phyloP scores from a whole-genome alignment of 2,797 vertebrate genomes.

The Anabas testudineus region DNA sequence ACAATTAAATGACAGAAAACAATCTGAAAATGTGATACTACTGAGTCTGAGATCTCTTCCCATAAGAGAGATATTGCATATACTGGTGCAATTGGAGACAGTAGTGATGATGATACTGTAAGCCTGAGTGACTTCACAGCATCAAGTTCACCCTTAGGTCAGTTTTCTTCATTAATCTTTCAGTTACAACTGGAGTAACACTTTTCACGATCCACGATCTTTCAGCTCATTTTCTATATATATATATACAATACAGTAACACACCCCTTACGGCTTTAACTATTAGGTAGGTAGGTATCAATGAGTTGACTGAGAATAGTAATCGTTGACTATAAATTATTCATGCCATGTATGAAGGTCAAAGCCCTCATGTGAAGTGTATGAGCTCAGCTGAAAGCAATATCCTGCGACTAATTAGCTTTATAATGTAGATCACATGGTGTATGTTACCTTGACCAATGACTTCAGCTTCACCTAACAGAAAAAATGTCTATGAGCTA shows the following conservation, averaged over 20 bases:
- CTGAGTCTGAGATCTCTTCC: not conserved
- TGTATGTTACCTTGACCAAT: not conserved
- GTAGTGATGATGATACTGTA: not conserved
- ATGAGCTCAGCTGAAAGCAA: conserved; percentile 51
- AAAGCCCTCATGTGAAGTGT: conserved; percentile 59
- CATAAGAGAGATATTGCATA: conserved; percentile 1
- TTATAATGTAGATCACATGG: conserved; percentile 5
- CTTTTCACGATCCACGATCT: conserved; percentile 21
- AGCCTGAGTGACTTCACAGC: not conserved
- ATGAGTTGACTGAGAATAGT: conserved; percentile 43
- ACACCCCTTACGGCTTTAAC: conserved; percentile 21
- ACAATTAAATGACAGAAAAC: not conserved
- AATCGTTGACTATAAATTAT: conserved; percentile 67
- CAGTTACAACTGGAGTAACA: conserved; percentile 10
- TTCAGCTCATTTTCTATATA: conserved; percentile 27
- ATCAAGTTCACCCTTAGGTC: conserved; percentile 21
- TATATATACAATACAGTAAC: conserved; percentile 20
- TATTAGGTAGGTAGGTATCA: conserved; percentile 52
- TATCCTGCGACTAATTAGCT: conserved; percentile 20
- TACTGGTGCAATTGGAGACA: not conserved
- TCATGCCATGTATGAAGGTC: conserved; percentile 68
- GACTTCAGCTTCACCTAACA: not conserved
- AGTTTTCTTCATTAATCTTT: conserved; percentile 24
- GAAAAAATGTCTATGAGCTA: not conserved
- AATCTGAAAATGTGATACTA: not conserved